Evolutionary conservation across 2,888 invertebrate species (phyloP), one percentile per base, ranked within the genome.

Genomic region (Sympetrum striolatum): DNA sequence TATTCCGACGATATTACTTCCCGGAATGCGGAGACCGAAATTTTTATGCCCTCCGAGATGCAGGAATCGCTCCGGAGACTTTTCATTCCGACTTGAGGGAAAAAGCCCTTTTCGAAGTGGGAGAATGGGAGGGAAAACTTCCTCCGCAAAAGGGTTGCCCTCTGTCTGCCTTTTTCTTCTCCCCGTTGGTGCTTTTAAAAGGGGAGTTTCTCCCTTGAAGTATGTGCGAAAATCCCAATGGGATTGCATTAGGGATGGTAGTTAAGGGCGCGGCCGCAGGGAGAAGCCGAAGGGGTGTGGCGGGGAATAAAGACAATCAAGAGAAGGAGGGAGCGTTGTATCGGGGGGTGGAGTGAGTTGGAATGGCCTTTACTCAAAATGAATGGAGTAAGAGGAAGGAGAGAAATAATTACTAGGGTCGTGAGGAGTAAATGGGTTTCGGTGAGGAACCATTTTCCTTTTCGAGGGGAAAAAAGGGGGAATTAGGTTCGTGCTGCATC

Each of bases 351-450:
- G 18, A 39, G 31, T 44, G 44, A 44, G 44, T 44, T 44, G 58
- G 86, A 60, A 60, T 86, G n/a, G 86, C 60, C 86, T 82, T 82
- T 35, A 82, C 86, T 86, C 86, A 86, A 64, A 86, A 86, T 86
- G 86, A 86, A 86, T 64, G 86, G 60, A 60, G 58, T 37, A 6
- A 35, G 60, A 44, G 86, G 64, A 60, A 5, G 58, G 82, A 35
- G 86, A 86, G 86, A 86, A 86, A 86, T 86, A 86, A 86, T 86
- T 86, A 60, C 12, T 25, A 37, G 86, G 22, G 86, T 10, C 73
- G 39, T 10, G 82, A 18, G 25, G 73, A 73, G 73, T 73, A 73
- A 73, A 73, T 73, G 73, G 73, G 64, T 10, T 31, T 31, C 60
- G 58, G 60, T 25, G 60, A 35, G 58, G 60, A 60, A 37, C 18